Percentiles rank a stretch among this genome's conserved stretches.
Evolutionary conservation across 1,140 invertebrate species (phyloP).

Genomic region (Druon quercuslanigerum): DNA sequence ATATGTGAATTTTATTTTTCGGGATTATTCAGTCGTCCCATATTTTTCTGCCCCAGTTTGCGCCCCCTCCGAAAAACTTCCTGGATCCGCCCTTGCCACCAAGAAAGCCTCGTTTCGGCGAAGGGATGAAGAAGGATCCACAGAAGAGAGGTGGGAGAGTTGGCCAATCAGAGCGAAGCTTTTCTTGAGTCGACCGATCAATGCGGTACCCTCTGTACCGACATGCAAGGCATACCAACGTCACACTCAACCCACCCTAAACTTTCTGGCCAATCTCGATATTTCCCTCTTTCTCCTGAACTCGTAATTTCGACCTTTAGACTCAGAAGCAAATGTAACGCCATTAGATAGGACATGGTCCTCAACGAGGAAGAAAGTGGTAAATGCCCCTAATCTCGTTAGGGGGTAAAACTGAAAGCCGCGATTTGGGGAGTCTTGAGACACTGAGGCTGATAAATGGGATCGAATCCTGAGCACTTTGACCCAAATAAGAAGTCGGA

Average conservation of each 20-base stretch:
- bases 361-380: background rate
- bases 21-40: no score
- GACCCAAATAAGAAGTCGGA: constrained; percentile 9
- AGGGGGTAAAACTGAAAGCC: background rate
- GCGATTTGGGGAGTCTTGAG: background rate
- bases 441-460: constrained; percentile 1
- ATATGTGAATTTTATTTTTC: no score
- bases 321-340: background rate
- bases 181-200: constrained; percentile 68
- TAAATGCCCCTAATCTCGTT: constrained; percentile 19
- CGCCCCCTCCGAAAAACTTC: no score
- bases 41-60: no score
- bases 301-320: constrained; percentile 28
- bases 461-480: background rate
- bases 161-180: constrained; percentile 67
- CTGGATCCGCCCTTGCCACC: no score
- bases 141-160: constrained; percentile 45
- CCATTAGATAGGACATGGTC: background rate
- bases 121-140: constrained; percentile 44
- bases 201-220: constrained; percentile 72
- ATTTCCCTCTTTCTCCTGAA: constrained; percentile 4
- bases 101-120: constrained; percentile 36
- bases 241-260: constrained; percentile 55
- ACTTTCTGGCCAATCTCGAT: constrained; percentile 47
- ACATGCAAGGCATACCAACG: constrained; percentile 62